phyloP scores from a whole-genome alignment of 1,140 invertebrate genomes.

The Orius laevigatus region DNA sequence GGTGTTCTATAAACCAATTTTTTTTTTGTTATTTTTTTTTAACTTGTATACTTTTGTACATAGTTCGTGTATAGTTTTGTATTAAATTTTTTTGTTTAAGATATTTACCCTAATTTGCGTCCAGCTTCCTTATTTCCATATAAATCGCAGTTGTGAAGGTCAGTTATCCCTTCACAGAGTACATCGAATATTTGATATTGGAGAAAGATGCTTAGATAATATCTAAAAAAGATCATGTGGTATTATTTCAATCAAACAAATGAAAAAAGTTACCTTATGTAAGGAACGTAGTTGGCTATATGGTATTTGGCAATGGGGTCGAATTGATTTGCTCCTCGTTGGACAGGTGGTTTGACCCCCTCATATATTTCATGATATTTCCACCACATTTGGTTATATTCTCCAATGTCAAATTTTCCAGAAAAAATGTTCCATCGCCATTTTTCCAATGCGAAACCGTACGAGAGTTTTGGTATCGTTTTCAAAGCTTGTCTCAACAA shows the following conservation, averaged over 20 bases:
- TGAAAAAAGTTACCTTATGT: conserved; percentile 35
- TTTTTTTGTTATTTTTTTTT: too few relatives aligned
- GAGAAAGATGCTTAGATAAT: conserved; percentile 52
- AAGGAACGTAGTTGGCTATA: conserved; percentile 48
- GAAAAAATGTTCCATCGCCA: conserved; percentile 61
- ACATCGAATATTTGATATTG: conserved; percentile 59
- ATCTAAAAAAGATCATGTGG: conserved; percentile 30
- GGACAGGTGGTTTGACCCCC: conserved; percentile 39
- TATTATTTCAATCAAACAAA: not conserved
- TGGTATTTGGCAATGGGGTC: conserved; percentile 57
- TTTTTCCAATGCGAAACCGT: conserved; percentile 51
- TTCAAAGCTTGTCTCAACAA: conserved; percentile 47
- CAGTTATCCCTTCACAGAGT: conserved; percentile 40
- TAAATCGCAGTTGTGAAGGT: conserved; percentile 49
- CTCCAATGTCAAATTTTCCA: conserved; percentile 31
- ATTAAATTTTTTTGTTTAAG: too few relatives aligned
- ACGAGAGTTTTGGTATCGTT: conserved; percentile 60
- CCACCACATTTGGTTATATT: conserved; percentile 51
- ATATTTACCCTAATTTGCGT: conserved; percentile 26
- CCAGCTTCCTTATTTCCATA: conserved; percentile 49
- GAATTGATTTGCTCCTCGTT: conserved; percentile 38
- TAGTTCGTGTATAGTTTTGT: too few relatives aligned
- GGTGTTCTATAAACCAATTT: too few relatives aligned
- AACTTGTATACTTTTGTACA: too few relatives aligned
- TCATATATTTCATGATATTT: conserved; percentile 36